Conservation (phyloP, 2,888 invertebrate genomes). For the Trissolcus japonicus region DNA sequence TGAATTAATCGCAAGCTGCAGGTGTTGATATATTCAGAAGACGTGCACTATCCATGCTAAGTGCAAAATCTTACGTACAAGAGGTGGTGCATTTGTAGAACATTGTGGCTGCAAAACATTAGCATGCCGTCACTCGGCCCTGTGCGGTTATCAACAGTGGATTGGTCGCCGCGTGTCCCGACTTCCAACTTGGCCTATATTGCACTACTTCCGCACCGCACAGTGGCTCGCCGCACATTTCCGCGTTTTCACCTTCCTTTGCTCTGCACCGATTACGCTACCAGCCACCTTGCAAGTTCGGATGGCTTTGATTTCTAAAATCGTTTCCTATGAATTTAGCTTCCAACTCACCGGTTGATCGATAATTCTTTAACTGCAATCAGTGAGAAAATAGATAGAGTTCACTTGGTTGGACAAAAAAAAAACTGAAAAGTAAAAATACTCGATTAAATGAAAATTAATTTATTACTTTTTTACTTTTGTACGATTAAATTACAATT, state of each 20-base stretch:
- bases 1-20: slow-evolving; percentile 22
- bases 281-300: slow-evolving; percentile 18
- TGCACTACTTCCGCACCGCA: slow-evolving; percentile 43
- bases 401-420: neutral
- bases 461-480: too few relatives aligned
- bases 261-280: slow-evolving; percentile 9
- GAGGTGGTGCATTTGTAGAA: slow-evolving; percentile 35
- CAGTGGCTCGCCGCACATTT: slow-evolving; percentile 49
- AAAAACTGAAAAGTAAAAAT: too few relatives aligned
- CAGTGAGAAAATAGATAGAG: neutral
- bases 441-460: too few relatives aligned
- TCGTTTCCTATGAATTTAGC: slow-evolving; percentile 7
- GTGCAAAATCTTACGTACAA: slow-evolving; percentile 44
- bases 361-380: slow-evolving; percentile 5
- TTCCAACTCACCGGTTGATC: slow-evolving; percentile 6
- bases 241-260: slow-evolving; percentile 41
- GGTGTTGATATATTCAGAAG: slow-evolving; percentile 63
- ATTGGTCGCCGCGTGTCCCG: slow-evolving; percentile 66
- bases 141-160: slow-evolving; percentile 67
- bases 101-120: slow-evolving; percentile 61
- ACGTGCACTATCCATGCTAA: slow-evolving; percentile 62
- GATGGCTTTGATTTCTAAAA: slow-evolving; percentile 51
- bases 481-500: too few relatives aligned
- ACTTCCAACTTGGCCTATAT: slow-evolving; percentile 62
- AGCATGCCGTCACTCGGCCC: slow-evolving; percentile 64